Conservation (phyloP, 1,140 invertebrate genomes). For the Trachymyrmex septentrionalis region DNA sequence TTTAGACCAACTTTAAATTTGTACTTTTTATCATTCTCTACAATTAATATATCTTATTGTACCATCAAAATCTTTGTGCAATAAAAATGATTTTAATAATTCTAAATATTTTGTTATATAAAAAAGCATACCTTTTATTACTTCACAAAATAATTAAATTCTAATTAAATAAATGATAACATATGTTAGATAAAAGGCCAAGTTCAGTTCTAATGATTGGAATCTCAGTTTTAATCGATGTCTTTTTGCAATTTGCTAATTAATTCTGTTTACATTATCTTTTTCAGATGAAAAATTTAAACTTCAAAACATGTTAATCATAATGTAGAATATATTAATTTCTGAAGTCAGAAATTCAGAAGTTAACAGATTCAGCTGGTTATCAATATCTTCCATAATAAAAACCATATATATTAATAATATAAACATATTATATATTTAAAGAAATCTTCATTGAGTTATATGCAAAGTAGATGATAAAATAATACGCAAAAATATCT, state of each 20-base stretch:
- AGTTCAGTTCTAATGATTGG: slow-evolving; percentile 23
- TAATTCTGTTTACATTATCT: slow-evolving; percentile 17
- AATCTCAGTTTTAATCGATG: slow-evolving; percentile 16
- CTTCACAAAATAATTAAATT: background rate
- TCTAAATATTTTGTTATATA: too few species aligned
- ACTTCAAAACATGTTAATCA: slow-evolving; percentile 16
- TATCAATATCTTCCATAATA: background rate
- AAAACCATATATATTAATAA: slow-evolving; percentile 7
- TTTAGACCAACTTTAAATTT: background rate
- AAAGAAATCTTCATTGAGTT: background rate
- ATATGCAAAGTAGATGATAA: background rate
- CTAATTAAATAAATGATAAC: background rate
- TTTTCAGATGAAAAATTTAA: slow-evolving; percentile 26
- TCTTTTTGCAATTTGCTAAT: slow-evolving; percentile 37
- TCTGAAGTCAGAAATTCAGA: slow-evolving; percentile 31
- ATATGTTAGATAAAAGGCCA: slow-evolving; percentile 10
- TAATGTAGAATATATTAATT: slow-evolving; percentile 2
- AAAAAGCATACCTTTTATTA: background rate
- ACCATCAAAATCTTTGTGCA: too few species aligned
- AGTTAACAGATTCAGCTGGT: background rate
- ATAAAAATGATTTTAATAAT: too few species aligned
- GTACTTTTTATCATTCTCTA: background rate
- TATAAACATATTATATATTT: slow-evolving; percentile 4
- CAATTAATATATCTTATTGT: background rate
- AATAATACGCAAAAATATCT: slow-evolving; percentile 5